These are phyloP conservation scores for Monopis laevigella DNA, from an alignment of 2,888 invertebrate genomes.

Conservation along the genomic window DNA sequence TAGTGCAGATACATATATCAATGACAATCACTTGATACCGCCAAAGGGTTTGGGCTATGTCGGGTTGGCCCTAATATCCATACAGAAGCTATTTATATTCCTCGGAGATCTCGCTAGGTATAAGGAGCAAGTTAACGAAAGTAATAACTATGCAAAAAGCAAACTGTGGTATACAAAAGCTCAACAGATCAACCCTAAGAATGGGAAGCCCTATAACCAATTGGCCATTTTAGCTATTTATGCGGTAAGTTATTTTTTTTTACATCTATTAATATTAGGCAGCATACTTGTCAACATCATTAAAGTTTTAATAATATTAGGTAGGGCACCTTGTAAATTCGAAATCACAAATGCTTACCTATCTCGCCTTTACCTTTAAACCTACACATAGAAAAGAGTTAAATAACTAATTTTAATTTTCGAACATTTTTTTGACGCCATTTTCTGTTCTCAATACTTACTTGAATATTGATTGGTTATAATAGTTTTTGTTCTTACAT, in stretches of 20 bases:
- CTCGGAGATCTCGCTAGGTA: slow-evolving; percentile 94
- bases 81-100: slow-evolving; percentile 88
- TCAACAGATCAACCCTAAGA: slow-evolving; percentile 92
- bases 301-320: no score
- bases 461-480: no score
- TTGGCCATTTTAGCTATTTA: slow-evolving; percentile 89
- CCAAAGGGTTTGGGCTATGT: slow-evolving; percentile 73
- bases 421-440: no score
- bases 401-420: no score
- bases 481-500: no score
- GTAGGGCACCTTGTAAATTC: no score
- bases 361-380: no score
- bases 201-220: slow-evolving; percentile 95
- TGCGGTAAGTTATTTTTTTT: slow-evolving; percentile 65
- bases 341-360: no score
- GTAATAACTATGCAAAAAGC: slow-evolving; percentile 78
- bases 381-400: no score
- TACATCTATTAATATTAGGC: no score
- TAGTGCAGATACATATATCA: slow-evolving; percentile 70
- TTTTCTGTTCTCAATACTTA: no score
- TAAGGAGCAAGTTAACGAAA: slow-evolving; percentile 83
- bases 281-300: no score
- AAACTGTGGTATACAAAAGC: slow-evolving; percentile 92
- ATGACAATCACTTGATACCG: slow-evolving; percentile 64
- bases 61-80: slow-evolving; percentile 82